A percentile compares a stretch with the other conserved stretches of the same genome.
phyloP scores from a whole-genome alignment of 1,140 invertebrate species.

The Nylanderia fulva region DNA sequence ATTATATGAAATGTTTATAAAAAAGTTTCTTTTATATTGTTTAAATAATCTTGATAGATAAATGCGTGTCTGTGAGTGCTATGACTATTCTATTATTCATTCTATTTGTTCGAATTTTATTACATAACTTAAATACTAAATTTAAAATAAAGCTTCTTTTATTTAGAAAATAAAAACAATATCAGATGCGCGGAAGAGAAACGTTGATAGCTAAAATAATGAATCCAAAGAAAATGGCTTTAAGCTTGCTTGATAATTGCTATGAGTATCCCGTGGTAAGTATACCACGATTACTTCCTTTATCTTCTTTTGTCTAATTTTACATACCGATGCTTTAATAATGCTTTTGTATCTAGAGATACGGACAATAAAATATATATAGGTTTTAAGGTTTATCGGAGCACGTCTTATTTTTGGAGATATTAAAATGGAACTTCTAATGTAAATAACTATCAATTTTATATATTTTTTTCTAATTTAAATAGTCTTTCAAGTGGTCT shows the following conservation, averaged over 20 bases:
- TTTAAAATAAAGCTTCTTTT: not conserved
- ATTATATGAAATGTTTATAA: not conserved
- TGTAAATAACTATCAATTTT: conserved; percentile 40
- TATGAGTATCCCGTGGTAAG: not conserved
- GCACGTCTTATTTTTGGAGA: not conserved
- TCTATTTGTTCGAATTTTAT: conserved; percentile 4
- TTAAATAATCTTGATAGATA: not conserved
- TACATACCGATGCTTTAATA: conserved; percentile 8
- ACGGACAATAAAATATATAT: not conserved
- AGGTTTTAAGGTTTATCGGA: conserved; percentile 2
- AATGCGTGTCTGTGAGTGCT: not conserved
- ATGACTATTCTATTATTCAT: not conserved
- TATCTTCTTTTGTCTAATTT: not conserved
- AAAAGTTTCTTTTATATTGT: not conserved
- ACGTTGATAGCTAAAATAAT: conserved; percentile 7
- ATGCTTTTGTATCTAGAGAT: not conserved
- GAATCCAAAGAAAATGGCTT: conserved; percentile 37
- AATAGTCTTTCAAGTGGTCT: not conserved
- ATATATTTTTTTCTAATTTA: not conserved
- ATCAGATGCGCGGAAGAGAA: not conserved
- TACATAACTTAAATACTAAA: not conserved
- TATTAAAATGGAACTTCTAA: not conserved
- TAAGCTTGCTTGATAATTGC: conserved; percentile 15
- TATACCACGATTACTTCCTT: not conserved
- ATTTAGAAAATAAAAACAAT: not conserved